Base-by-base conservation (phyloP, 2,888 invertebrate genomes). In the Leptinotarsa peninsularis region DNA sequence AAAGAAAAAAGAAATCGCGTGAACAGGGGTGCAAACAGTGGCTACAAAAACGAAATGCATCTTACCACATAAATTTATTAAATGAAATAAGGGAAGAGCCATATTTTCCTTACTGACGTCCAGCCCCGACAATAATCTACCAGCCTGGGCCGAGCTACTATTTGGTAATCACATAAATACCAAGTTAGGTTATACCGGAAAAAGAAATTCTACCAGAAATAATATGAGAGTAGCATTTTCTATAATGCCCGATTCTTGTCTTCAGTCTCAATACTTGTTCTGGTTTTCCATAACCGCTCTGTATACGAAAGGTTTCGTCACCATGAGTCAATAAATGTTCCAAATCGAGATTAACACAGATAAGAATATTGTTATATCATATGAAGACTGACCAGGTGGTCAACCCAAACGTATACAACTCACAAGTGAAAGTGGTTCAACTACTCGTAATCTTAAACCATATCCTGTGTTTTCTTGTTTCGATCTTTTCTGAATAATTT, bases 341-440 rank as follows among this genome's bases (percentile, higher is more conserved):
- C n/a, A 17, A 63, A 63, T 63, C n/a, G 33, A 63, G 63, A 63
- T 63, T 33, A 43, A 43, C 43, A 43, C 4, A 63, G 63, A 63
- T 63, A 63, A 63, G 63, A n/a, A n/a, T 43, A 63, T 10, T 7
- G 63, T 63, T 33, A 63, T 33, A n/a, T 33, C 63, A 63, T n/a
- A 43, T 43, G 63, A 5, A 17, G n/a, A 33, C 14, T 27, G 33
- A n/a, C 63, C 27, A 63, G 63, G 63, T 63, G 63, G 4, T n/a
- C 63, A 13, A 63, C n/a, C 63, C 63, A 33, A 33, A 33, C 33
- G n/a, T 43, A 33, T 15, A 63, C 33, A n/a, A 13, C 60, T 27
- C 43, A 43, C 10, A 68, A 70, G 70, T 70, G 70, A 70, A 70
- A 70, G 70, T 70, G 49, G 70, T 63, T 63, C 63, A 63, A 63